Conservation (phyloP, 2,888 invertebrate species). For the Mimas tiliae region DNA sequence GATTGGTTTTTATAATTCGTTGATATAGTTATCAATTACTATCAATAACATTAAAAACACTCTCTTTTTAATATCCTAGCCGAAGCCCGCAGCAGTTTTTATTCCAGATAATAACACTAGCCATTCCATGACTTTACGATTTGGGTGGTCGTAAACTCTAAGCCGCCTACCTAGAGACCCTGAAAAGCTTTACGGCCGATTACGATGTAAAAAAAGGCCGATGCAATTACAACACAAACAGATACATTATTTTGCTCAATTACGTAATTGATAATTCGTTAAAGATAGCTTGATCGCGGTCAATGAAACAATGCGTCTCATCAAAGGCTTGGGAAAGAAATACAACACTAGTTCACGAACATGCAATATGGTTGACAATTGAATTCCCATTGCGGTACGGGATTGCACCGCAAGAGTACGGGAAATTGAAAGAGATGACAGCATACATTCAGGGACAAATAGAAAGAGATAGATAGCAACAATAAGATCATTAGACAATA, state of each 20-base stretch:
- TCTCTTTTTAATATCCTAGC: background rate
- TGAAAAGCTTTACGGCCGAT: background rate
- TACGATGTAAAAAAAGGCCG: slow-evolving; percentile 13
- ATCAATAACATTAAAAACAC: background rate
- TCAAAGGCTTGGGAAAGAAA: slow-evolving; percentile 20
- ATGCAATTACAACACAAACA: slow-evolving; percentile 6
- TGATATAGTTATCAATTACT: no score
- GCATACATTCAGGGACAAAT: background rate
- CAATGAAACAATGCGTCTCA: slow-evolving; percentile 25
- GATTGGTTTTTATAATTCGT: no score
- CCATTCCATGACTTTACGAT: background rate
- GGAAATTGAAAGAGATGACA: slow-evolving; percentile 4
- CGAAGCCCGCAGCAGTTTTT: background rate
- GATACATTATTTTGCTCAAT: slow-evolving; percentile 11
- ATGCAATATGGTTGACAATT: background rate
- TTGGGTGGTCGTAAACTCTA: background rate
- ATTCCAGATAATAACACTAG: background rate
- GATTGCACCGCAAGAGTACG: background rate
- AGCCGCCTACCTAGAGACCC: background rate
- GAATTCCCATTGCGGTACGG: background rate
- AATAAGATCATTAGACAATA: slow-evolving; percentile 1
- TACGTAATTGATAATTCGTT: slow-evolving; percentile 20
- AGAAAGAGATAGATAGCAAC: slow-evolving; percentile 1
- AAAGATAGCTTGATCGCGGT: slow-evolving; percentile 15
- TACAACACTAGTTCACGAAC: background rate